Evolutionary conservation across 1,140 invertebrate genomes (phyloP), one percentile per base, ranked within the genome.

Genomic region (Sycobia sp.): DNA sequence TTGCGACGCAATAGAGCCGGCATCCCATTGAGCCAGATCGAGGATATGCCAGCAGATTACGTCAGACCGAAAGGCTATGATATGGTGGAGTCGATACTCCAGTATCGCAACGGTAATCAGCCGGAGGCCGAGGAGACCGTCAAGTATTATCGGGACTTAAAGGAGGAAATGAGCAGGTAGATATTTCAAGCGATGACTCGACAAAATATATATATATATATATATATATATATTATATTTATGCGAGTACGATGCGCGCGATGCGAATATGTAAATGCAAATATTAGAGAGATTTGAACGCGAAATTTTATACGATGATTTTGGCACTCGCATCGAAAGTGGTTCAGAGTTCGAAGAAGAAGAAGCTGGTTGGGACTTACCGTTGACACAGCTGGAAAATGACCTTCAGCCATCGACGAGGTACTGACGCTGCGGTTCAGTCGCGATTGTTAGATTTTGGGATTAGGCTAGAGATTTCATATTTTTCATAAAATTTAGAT

Each of bases 1-100:
- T 75, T 90, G 29, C 80, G 88, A 4, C 80, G 83, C 7, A 89
- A 89, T 65, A 89, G 89, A 69, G 79, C 84, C 2, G 84, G 85
- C 1, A 76, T 89, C 13, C 75, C 79, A 22, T 55, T 87, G 32
- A 73, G 79, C 23, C 84, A 87, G 4, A 75, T 89, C 18, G 81
- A 84, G 43, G 76, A 83, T 25, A 74, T 82, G 8, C 85, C 87
- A 0, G 73, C 78, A 2, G 83, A 86, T 66, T 89, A 89, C 69
- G 71, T 81, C 0, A 76, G 84, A 41, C 87, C 87, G 0, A 80
- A 84, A 47, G 87, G 87, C 4, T 89, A 89, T 59, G 81, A 83
- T 10, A 74, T 86, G 46, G 83, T 88, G 8, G 83, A 86, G 3
- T 76, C 83, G 1, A 77, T 87, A 38, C 70, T 83, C 29, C 73